Percentiles rank a stretch among this genome's conserved stretches.
phyloP scores from a whole-genome alignment of 2,888 invertebrate species.

The Drosophila lacicola region DNA sequence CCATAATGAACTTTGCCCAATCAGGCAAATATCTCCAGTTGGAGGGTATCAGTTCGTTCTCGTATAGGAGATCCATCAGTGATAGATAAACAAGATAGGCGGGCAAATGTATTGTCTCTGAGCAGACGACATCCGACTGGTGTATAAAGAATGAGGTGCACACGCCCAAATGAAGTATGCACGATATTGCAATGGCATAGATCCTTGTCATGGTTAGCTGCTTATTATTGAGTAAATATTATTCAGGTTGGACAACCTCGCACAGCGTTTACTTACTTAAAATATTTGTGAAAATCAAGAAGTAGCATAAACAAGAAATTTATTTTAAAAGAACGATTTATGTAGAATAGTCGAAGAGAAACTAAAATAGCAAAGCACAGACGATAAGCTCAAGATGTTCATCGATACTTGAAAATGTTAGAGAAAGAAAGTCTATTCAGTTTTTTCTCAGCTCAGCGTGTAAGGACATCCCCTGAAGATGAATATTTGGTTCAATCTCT shows the following conservation, averaged over 20 bases:
- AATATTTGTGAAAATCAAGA: neutral
- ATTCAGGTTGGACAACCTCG: neutral
- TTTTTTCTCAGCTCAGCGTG: no score
- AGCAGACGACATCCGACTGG: neutral
- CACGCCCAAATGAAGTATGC: slow-evolving; percentile 21
- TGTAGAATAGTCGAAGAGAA: no score
- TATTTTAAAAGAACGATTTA: neutral
- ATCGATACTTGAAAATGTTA: no score
- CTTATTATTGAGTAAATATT: neutral
- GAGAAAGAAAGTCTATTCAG: no score
- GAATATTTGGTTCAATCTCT: no score
- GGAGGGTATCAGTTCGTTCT: slow-evolving; percentile 3
- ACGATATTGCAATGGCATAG: slow-evolving; percentile 12
- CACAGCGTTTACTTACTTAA: neutral
- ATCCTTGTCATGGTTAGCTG: neutral
- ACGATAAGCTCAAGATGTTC: no score
- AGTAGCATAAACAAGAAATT: neutral
- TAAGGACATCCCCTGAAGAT: no score
- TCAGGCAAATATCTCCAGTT: slow-evolving; percentile 8
- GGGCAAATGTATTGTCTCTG: neutral
- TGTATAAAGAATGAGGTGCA: slow-evolving; percentile 31
- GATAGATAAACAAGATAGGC: slow-evolving; percentile 32
- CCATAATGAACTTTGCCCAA: slow-evolving; percentile 11
- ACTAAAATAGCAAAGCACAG: no score
- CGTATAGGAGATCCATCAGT: slow-evolving; percentile 29